Conservation (phyloP, 1,140 invertebrate genomes). For the Diuraphis noxia region DNA sequence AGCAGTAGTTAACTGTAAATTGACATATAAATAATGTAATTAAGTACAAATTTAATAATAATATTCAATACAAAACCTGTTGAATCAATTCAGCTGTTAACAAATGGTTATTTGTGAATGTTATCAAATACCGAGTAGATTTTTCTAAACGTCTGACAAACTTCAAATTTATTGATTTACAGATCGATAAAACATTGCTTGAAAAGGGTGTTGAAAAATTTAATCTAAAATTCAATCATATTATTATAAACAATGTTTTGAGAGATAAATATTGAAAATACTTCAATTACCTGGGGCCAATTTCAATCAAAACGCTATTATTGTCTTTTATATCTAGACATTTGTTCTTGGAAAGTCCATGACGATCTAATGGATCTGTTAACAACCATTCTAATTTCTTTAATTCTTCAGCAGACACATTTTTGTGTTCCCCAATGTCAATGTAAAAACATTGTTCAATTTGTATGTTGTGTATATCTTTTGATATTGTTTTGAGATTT, state of each 20-base stretch:
- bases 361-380: slow-evolving; percentile 66
- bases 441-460: slow-evolving; percentile 45
- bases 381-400: slow-evolving; percentile 73
- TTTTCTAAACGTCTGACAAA: slow-evolving; percentile 79
- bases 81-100: slow-evolving; percentile 29
- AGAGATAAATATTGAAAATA: not conserved
- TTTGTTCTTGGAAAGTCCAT: slow-evolving; percentile 61
- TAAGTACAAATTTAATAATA: not conserved
- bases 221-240: slow-evolving; percentile 66
- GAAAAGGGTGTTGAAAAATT: slow-evolving; percentile 94
- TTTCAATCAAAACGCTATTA: slow-evolving; percentile 69
- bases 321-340: slow-evolving; percentile 61
- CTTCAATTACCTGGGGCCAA: slow-evolving; percentile 72
- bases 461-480: not conserved
- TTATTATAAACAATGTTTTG: not conserved
- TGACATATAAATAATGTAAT: slow-evolving; percentile 2
- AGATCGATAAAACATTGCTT: slow-evolving; percentile 93
- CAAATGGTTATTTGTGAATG: slow-evolving; percentile 59
- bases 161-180: slow-evolving; percentile 75
- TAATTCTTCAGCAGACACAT: slow-evolving; percentile 62
- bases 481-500: slow-evolving; percentile 19
- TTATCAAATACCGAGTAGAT: slow-evolving; percentile 77
- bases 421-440: not conserved
- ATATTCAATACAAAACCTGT: slow-evolving; percentile 18
- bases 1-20: slow-evolving; percentile 49